Percentiles rank a stretch among this genome's conserved stretches.
Conservation (phyloP, 2,888 invertebrate genomes). For the Colostygia pectinataria region DNA sequence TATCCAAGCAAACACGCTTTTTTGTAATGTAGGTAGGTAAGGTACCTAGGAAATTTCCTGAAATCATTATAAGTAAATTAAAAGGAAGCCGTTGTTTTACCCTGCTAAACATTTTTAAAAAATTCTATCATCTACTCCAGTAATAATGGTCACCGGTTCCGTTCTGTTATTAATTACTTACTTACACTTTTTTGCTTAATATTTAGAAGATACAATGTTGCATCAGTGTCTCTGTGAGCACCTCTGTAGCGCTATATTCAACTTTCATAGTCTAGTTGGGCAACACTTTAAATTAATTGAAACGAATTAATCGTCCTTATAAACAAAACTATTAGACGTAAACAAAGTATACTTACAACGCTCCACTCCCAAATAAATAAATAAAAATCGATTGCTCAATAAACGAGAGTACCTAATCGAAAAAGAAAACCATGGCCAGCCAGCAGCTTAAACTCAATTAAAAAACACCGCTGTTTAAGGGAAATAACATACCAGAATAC, state of each 20-base stretch:
- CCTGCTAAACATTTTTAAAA: no score
- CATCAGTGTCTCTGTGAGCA: no score
- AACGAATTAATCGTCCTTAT: constrained; percentile 18
- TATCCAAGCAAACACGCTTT: no score
- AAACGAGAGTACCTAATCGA: constrained; percentile 32
- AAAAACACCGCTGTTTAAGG: constrained; percentile 30
- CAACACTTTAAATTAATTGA: constrained; percentile 23
- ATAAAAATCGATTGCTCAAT: constrained; percentile 34
- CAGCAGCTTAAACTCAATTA: constrained; percentile 31
- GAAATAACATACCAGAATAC: constrained; percentile 19
- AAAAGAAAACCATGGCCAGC: constrained; percentile 31
- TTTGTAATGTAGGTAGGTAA: no score
- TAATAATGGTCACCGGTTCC: no score
- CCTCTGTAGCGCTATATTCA: constrained; percentile 10
- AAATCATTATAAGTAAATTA: no score
- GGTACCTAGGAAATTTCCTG: no score
- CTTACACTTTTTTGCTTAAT: no score
- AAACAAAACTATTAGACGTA: constrained; percentile 22
- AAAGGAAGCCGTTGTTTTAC: no score
- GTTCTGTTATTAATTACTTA: no score
- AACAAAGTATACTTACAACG: constrained; percentile 18
- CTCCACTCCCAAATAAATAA: constrained; percentile 23
- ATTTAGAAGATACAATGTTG: no score
- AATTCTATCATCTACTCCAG: no score
- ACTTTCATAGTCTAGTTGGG: constrained; percentile 9